Conservation (phyloP, 2,888 invertebrate genomes). For the Macrophya alboannulata region DNA sequence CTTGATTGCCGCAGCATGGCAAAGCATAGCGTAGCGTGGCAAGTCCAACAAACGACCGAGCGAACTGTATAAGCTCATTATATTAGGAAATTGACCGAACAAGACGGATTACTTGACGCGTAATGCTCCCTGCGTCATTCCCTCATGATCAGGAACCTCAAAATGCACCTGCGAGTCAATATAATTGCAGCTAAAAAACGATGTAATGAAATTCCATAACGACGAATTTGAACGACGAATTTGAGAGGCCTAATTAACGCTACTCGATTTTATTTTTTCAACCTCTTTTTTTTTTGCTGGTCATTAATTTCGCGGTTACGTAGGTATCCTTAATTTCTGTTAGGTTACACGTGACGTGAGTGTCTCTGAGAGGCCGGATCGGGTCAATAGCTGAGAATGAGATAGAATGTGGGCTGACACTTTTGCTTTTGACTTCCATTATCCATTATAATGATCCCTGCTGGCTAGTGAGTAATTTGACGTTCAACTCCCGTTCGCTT, state of each 20-base stretch:
- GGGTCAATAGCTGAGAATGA: neutral
- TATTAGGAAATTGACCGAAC: constrained; percentile 48
- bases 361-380: neutral
- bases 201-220: neutral
- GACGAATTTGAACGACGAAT: neutral
- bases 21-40: neutral
- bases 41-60: neutral
- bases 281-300: neutral
- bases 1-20: constrained; percentile 24
- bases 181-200: neutral
- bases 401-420: constrained; percentile 36
- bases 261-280: neutral
- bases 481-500: constrained; percentile 31
- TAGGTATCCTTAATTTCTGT: neutral
- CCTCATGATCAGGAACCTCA: neutral
- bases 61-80: constrained; percentile 42
- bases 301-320: constrained; percentile 11
- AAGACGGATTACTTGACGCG: constrained; percentile 33
- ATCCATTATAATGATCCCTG: constrained; percentile 32
- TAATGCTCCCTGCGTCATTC: constrained; percentile 17
- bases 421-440: constrained; percentile 16
- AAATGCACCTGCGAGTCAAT: constrained; percentile 1
- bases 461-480: constrained; percentile 32
- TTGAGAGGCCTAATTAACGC: neutral
- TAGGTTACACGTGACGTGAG: neutral